Evolutionary conservation across 2,888 invertebrate species (phyloP), one percentile per base, ranked within the genome.

Genomic region (Selenia dentaria): DNA sequence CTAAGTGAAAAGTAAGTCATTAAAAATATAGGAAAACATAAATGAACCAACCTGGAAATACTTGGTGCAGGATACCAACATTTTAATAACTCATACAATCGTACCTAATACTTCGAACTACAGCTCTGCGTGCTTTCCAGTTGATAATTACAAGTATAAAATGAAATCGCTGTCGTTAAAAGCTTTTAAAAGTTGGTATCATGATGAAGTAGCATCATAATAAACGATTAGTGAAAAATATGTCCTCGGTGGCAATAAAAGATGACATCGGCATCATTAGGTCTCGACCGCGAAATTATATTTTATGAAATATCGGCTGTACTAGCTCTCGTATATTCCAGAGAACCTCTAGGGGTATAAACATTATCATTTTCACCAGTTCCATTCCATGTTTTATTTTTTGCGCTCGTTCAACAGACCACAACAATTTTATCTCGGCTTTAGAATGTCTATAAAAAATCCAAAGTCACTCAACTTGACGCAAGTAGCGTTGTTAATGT

Each of bases 301-400:
- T 85, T 89, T 89, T 88, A 88, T 89, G 86, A 86, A 82, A 86
- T 86, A 85, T 85, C 74, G 70, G 68, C 75, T 71, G 70, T 74
- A 76, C 66, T 2, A 70, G 69, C 63, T 66, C 67, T 70, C 69
- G 70, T 74, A 78, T 74, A 77, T 73, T 70, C 70, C 68, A 51
- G 66, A 67, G 64, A 70, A 46, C 49, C 53, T 51, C 41, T 51
- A 66, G 65, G 66, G 69, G 74, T 71, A 28, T 37, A 66, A 69
- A 67, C 70, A 62, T 69, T 74, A 82, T 79, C 80, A 79, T 78
- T 78, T 73, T 67, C 69, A 81, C 79, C 74, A 71, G 72, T 70
- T 67, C 61, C 67, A 67, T 67, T 68, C 64, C 64, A 61, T 70
- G 66, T 70, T 60, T 59, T 56, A 72, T 62, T 79, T 82, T 85